phyloP scores from a whole-genome alignment of 53 echinoderm and acorn worm species.

The Temnopleurus reevesii region DNA sequence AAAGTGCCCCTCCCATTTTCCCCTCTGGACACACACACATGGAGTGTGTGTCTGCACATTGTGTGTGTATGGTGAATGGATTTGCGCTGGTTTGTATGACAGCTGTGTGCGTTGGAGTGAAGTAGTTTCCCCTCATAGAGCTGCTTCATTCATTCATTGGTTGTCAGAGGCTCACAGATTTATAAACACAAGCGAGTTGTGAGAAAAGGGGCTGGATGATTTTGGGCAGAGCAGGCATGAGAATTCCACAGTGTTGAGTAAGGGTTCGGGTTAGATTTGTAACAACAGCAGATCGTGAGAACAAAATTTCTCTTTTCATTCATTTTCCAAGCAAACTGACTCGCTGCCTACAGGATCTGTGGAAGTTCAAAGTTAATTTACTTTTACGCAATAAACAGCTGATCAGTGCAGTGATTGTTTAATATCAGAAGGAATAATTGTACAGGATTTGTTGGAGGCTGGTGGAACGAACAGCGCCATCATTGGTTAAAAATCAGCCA shows the following conservation, averaged over 20 bases:
- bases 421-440: not conserved
- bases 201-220: not conserved
- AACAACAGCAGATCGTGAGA: too few species aligned
- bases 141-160: conserved; percentile 16
- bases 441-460: not conserved
- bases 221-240: not conserved
- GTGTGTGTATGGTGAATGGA: not conserved
- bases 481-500: not conserved
- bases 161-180: not conserved
- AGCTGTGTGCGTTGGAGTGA: not conserved
- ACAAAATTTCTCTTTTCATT: too few species aligned
- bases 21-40: not conserved
- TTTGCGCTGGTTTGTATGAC: not conserved
- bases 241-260: not conserved
- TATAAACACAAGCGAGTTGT: not conserved
- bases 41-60: not conserved
- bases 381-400: conserved; percentile 2
- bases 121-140: not conserved
- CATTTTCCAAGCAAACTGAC: too few species aligned
- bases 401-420: not conserved
- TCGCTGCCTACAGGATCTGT: too few species aligned
- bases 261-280: not conserved
- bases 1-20: conserved; percentile 53
- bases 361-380: too few species aligned
- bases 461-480: not conserved